Evolutionary conservation across 2,888 invertebrate species (phyloP).

Genomic region (Cryptophagus acutangulus): DNA sequence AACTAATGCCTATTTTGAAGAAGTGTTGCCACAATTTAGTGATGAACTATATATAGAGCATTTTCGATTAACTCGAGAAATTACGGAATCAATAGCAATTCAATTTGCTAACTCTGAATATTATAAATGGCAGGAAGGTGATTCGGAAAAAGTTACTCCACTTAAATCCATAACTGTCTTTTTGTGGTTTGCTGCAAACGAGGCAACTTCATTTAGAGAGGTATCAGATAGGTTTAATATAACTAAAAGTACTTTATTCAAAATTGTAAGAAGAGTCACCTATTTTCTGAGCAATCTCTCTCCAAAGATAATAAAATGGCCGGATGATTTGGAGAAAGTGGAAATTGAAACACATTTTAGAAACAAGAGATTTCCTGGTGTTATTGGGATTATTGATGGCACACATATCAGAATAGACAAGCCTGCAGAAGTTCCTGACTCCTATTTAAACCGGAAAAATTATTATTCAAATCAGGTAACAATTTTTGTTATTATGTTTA

Average conservation of each 20-base stretch:
- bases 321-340: constrained; percentile 14
- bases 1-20: constrained; percentile 18
- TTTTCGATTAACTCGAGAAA: constrained; percentile 16
- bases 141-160: constrained; percentile 17
- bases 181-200: constrained; percentile 23
- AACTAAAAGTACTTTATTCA: constrained; percentile 19
- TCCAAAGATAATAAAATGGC: constrained; percentile 18
- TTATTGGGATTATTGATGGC: no score
- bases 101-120: constrained; percentile 17
- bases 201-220: constrained; percentile 20
- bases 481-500: no score
- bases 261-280: constrained; percentile 20
- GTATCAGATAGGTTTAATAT: constrained; percentile 23
- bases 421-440: not conserved
- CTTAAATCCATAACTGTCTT: constrained; percentile 18
- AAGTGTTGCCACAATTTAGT: constrained; percentile 19
- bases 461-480: no score
- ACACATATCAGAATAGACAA: not conserved
- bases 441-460: no score
- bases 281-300: constrained; percentile 21
- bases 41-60: constrained; percentile 18
- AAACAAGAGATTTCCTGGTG: constrained; percentile 19
- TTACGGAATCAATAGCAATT: constrained; percentile 14
- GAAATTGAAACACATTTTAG: constrained; percentile 17
- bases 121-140: constrained; percentile 15